phyloP scores from a whole-genome alignment of 2,888 invertebrate genomes.

The Trachelus stipa region DNA sequence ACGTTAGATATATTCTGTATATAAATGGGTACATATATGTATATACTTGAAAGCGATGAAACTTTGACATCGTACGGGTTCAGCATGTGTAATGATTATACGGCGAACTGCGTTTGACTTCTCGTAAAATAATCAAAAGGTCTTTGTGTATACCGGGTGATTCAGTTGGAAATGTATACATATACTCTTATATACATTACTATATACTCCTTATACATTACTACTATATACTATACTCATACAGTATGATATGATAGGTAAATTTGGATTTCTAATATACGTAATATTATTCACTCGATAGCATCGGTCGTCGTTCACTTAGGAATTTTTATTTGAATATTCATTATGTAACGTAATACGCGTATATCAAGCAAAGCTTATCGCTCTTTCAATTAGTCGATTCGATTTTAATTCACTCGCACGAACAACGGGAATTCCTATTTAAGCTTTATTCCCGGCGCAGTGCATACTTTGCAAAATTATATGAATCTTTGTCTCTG shows the following conservation, averaged over 20 bases:
- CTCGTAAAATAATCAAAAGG: background rate
- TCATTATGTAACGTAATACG: background rate
- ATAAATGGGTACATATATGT: background rate
- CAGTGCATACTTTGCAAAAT: background rate
- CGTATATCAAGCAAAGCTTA: background rate
- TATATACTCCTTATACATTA: background rate
- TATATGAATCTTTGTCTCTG: background rate
- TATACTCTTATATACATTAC: no score
- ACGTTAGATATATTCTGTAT: constrained; percentile 3
- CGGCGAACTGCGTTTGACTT: constrained; percentile 7
- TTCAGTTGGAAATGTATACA: background rate
- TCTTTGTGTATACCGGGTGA: background rate
- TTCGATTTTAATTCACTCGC: background rate
- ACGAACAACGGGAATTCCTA: background rate
- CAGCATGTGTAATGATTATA: constrained; percentile 15
- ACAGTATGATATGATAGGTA: background rate
- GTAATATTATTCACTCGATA: background rate
- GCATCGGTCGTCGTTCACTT: background rate
- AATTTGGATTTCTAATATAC: background rate
- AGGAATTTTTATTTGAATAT: background rate
- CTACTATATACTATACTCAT: background rate
- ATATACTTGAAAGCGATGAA: constrained; percentile 13
- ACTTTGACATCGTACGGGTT: constrained; percentile 19
- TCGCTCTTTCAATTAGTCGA: background rate
- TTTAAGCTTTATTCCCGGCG: background rate